Conservation (phyloP, 2,113 vertebrate species). For the Paradisaea rubra region DNA sequence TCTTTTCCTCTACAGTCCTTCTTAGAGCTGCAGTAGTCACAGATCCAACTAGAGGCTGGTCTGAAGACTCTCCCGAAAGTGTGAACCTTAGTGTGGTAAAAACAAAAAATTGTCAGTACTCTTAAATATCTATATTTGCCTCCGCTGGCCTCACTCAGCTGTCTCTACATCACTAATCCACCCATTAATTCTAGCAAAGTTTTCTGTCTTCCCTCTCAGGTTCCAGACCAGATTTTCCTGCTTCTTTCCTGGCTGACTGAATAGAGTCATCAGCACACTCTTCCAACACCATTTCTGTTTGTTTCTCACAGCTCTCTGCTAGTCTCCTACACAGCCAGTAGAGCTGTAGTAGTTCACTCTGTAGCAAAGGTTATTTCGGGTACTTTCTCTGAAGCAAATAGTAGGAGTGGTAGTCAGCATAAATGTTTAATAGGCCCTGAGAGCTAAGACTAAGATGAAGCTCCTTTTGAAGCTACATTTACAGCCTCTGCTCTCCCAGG, state of each 20-base stretch:
- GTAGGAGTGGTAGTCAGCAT: conserved; percentile 63
- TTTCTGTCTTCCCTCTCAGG: not conserved
- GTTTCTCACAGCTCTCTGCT: conserved; percentile 24
- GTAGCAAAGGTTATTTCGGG: conserved; percentile 62
- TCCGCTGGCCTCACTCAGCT: not conserved
- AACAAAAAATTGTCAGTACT: not conserved
- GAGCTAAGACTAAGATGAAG: conserved; percentile 60
- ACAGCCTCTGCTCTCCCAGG: conserved; percentile 44
- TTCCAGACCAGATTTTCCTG: conserved; percentile 29
- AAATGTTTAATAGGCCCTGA: conserved; percentile 61
- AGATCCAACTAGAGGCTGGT: not conserved
- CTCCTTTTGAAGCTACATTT: conserved; percentile 60
- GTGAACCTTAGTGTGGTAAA: not conserved
- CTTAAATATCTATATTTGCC: not conserved
- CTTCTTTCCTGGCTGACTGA: not conserved
- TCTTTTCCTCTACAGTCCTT: not conserved
- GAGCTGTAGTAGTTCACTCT: conserved; percentile 33
- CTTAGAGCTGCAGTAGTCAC: not conserved
- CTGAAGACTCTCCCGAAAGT: not conserved
- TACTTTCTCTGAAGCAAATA: conserved; percentile 53
- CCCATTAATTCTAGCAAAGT: not conserved
- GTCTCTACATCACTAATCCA: not conserved
- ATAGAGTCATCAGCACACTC: not conserved
- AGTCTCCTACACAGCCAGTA: conserved; percentile 1
- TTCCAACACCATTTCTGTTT: conserved; percentile 21